These are phyloP conservation scores for Carassius gibelio DNA, from an alignment of 2,113 vertebrate species.

Conservation along the genomic window DNA sequence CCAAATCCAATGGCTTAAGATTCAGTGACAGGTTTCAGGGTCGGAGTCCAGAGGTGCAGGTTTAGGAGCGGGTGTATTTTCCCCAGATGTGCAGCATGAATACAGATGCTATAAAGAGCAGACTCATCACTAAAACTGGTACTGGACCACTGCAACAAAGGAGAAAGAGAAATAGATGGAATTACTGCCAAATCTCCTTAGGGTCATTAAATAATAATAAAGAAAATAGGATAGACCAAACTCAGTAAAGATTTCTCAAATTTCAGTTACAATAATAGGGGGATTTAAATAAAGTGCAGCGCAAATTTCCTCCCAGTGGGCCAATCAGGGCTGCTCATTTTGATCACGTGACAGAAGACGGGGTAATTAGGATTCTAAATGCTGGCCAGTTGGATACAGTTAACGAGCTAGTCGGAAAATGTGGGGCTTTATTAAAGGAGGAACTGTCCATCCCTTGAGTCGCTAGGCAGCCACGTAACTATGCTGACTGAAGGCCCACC, in stretches of 20 bases:
- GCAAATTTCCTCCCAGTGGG: constrained; percentile 36
- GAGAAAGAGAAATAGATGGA: constrained; percentile 36
- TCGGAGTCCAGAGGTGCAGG: constrained; percentile 64
- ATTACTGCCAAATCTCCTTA: neutral
- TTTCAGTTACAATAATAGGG: neutral
- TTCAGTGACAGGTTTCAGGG: constrained; percentile 62
- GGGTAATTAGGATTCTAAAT: constrained; percentile 48
- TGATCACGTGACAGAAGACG: constrained; percentile 46
- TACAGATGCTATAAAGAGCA: constrained; percentile 98
- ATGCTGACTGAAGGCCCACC: constrained; percentile 72
- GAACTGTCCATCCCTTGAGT: constrained; percentile 60
- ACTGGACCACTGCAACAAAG: constrained; percentile 87
- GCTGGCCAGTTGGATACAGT: constrained; percentile 32
- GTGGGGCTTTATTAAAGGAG: constrained; percentile 57
- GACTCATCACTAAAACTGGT: constrained; percentile 98
- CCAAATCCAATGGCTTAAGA: constrained; percentile 82
- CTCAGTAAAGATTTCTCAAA: neutral
- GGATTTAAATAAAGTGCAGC: neutral
- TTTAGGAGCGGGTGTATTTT: constrained; percentile 98
- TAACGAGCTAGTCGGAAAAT: constrained; percentile 56
- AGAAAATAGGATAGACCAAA: neutral
- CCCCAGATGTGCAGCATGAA: constrained; percentile 99
- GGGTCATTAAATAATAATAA: neutral
- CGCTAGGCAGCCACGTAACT: constrained; percentile 72
- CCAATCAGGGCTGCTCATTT: constrained; percentile 45